Percentiles rank a stretch among this genome's conserved stretches.
phyloP scores from a whole-genome alignment of 2,797 vertebrate species.

The Rhinatrema bivittatum region DNA sequence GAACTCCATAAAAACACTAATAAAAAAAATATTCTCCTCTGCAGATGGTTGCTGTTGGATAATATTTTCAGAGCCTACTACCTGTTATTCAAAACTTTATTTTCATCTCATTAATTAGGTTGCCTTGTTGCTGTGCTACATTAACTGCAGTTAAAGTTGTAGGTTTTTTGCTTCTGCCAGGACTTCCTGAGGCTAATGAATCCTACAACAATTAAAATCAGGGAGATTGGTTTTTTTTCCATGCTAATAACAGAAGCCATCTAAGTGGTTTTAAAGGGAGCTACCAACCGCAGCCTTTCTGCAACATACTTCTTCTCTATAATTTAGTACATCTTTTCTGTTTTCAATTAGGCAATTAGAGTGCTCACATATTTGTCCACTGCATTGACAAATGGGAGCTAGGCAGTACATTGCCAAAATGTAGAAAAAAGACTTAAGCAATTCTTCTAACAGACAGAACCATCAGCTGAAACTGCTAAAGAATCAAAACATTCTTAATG shows the following conservation, averaged over 20 bases:
- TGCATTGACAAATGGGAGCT: slow-evolving; percentile 14
- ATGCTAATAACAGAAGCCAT: slow-evolving; percentile 19
- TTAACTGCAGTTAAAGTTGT: slow-evolving; percentile 1
- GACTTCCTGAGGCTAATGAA: slow-evolving; percentile 9
- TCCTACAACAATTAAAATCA: slow-evolving; percentile 19
- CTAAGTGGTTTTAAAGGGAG: slow-evolving; percentile 10
- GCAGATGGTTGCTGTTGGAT: neutral
- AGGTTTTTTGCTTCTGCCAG: too few species aligned
- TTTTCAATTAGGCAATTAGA: slow-evolving; percentile 20
- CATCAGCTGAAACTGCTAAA: slow-evolving; percentile 25
- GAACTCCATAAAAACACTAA: too few species aligned
- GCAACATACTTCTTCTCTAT: neutral
- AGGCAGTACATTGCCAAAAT: slow-evolving; percentile 14
- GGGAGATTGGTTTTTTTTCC: slow-evolving; percentile 7
- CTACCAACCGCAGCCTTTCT: slow-evolving; percentile 12
- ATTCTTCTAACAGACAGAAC: slow-evolving; percentile 20
- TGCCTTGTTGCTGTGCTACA: slow-evolving; percentile 12
- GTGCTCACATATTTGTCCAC: slow-evolving; percentile 7
- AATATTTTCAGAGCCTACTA: too few species aligned
- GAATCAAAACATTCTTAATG: slow-evolving; percentile 8
- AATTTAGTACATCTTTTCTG: slow-evolving; percentile 7
- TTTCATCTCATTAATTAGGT: slow-evolving; percentile 6
- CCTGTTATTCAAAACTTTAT: neutral
- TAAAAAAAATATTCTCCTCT: too few species aligned
- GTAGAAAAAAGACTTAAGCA: slow-evolving; percentile 8